These are phyloP conservation scores for Catocala sponsa DNA, from an alignment of 2,888 invertebrate species.

Conservation along the genomic window DNA sequence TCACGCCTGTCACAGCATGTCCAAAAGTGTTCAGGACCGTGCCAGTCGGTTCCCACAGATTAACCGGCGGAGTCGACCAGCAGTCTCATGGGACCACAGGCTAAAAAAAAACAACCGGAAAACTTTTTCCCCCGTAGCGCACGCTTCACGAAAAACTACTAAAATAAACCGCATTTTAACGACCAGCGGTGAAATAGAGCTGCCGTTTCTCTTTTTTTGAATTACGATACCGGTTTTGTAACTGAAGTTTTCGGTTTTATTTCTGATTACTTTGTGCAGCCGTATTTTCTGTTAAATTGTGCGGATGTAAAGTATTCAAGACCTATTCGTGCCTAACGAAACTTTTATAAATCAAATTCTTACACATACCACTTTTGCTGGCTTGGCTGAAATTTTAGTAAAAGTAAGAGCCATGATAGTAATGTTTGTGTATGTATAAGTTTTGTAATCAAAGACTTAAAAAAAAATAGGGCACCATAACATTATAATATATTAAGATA, in stretches of 20 bases:
- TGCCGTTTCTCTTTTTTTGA: constrained; percentile 44
- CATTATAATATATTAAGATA: too few species aligned
- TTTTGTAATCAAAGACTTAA: too few species aligned
- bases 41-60: constrained; percentile 53
- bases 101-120: constrained; percentile 37
- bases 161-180: constrained; percentile 64
- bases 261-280: constrained; percentile 29
- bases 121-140: constrained; percentile 44
- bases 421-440: too few species aligned
- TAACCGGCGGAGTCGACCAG: constrained; percentile 49
- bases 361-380: too few species aligned
- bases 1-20: constrained; percentile 48
- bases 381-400: too few species aligned
- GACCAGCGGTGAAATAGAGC: constrained; percentile 54
- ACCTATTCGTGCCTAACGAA: too few species aligned
- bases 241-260: constrained; percentile 35
- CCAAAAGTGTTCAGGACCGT: constrained; percentile 39
- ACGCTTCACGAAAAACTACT: constrained; percentile 56
- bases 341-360: too few species aligned
- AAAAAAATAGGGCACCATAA: too few species aligned
- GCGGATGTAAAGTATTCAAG: constrained; percentile 2
- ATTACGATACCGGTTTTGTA: constrained; percentile 45
- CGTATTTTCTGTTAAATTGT: constrained; percentile 10
- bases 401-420: too few species aligned
- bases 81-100: constrained; percentile 35